Evolutionary conservation across 1,140 invertebrate species (phyloP), one percentile per base, ranked within the genome.

Genomic region (Drosophila sp.): DNA sequence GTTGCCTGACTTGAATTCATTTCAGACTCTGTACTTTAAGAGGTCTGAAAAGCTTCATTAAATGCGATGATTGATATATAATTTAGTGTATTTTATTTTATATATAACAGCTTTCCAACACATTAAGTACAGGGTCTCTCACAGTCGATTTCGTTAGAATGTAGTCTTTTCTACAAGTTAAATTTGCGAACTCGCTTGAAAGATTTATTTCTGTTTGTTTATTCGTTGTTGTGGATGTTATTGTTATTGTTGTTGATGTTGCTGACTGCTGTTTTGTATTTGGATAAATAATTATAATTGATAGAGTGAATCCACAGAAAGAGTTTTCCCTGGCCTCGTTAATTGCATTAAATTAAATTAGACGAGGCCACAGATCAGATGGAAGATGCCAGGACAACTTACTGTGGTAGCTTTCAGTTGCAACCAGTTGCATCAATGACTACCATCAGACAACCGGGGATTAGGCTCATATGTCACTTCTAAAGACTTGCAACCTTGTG

Each of bases 341-440:
- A 64, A 71, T 71, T 72, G 46, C 46, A 50, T 54, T 4, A 38
- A n/a, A 72, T 57, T 61, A 69, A 84, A 84, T 84, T 71, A 76
- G 66, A 70, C 76, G 50, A 45, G 53, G 48, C 18, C 43, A 56
- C 32, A 69, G 14, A 16, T 61, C 45, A 27, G 6, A 16, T 48
- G 27, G 14, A 34, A 18, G 50, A 18, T 25, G 18, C 57, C 36
- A 11, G 18, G 25, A 29, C 65, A 73, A 56, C 48, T 56, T 29
- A 40, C 65, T 25, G 4, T 27, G n/a, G 25, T 29, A 41, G 29
- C 36, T 2, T 5, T 40, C 53, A 8, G 2, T 16, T 43, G 50
- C 61, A 51, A 50, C 58, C 40, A 38, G 25, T 40, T 27, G 46
- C 48, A 32, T 27, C 21, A n/a, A 32, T 14, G 18, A 40, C n/a